phyloP scores from a whole-genome alignment of 2,888 invertebrate genomes.

The Lasioglossum zephyrum region DNA sequence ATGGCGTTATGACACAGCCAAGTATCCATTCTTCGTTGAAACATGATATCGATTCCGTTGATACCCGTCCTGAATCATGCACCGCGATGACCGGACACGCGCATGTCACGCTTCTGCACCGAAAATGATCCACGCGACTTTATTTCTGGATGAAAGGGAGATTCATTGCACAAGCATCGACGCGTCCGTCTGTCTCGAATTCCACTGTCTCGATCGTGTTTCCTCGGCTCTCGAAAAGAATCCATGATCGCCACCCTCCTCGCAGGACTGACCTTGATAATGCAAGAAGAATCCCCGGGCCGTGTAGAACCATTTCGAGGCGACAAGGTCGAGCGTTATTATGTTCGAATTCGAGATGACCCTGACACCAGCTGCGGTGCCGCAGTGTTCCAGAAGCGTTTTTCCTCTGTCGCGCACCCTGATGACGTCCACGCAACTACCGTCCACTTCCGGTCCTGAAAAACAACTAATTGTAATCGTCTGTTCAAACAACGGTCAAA shows the following conservation, averaged over 20 bases:
- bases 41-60: background rate
- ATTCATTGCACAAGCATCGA: constrained; percentile 47
- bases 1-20: background rate
- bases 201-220: constrained; percentile 18
- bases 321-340: constrained; percentile 80
- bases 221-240: constrained; percentile 2
- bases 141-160: constrained; percentile 43
- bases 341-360: constrained; percentile 79
- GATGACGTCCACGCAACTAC: constrained; percentile 81
- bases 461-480: background rate
- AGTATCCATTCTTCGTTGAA: background rate
- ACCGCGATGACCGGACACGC: background rate
- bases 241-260: background rate
- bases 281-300: constrained; percentile 81
- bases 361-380: constrained; percentile 78
- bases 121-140: constrained; percentile 35
- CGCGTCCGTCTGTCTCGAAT: constrained; percentile 22
- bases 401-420: constrained; percentile 79
- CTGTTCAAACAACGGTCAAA: background rate
- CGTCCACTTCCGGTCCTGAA: constrained; percentile 78
- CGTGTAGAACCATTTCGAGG: constrained; percentile 75
- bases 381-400: constrained; percentile 81
- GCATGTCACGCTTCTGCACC: constrained; percentile 3
- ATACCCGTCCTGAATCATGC: background rate
- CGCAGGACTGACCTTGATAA: constrained; percentile 78